Conservation (phyloP, 2,113 vertebrate species). For the Callorhinus ursinus region DNA sequence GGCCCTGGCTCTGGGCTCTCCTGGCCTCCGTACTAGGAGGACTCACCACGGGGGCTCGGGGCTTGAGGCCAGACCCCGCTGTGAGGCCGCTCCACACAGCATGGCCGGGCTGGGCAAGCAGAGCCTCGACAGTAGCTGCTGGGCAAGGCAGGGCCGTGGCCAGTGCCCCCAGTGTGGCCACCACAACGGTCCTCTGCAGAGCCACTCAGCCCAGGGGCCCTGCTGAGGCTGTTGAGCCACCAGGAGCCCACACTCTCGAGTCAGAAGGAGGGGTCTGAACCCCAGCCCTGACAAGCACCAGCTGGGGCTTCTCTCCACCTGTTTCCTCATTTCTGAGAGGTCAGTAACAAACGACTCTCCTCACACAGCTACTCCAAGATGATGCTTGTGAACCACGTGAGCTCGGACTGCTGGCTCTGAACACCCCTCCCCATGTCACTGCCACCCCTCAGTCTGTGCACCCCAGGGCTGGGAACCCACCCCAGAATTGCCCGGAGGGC, state of each 20-base stretch:
- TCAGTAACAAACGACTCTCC: too few relatives aligned
- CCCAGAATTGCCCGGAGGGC: background rate
- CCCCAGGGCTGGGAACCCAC: background rate
- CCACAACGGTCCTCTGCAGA: background rate
- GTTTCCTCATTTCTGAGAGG: rapidly evolving
- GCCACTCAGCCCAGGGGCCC: too few relatives aligned
- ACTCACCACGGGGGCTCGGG: rapidly evolving
- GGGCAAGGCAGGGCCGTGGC: too few relatives aligned
- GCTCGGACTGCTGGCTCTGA: background rate
- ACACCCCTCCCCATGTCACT: background rate
- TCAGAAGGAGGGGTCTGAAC: background rate
- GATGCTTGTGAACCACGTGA: rapidly evolving
- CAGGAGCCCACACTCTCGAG: rapidly evolving
- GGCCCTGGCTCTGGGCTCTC: background rate
- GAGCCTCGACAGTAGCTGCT: background rate
- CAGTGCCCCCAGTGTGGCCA: too few relatives aligned
- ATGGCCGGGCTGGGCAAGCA: background rate
- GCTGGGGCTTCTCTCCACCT: background rate
- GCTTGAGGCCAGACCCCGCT: rapidly evolving
- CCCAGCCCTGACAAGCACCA: background rate
- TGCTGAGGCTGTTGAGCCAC: background rate
- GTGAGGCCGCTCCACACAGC: background rate
- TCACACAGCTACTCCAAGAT: rapidly evolving
- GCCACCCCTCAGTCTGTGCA: background rate
- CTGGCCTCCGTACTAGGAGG: rapidly evolving